phyloP scores from a whole-genome alignment of 2,113 vertebrate genomes.

The Syngnathus typhle region DNA sequence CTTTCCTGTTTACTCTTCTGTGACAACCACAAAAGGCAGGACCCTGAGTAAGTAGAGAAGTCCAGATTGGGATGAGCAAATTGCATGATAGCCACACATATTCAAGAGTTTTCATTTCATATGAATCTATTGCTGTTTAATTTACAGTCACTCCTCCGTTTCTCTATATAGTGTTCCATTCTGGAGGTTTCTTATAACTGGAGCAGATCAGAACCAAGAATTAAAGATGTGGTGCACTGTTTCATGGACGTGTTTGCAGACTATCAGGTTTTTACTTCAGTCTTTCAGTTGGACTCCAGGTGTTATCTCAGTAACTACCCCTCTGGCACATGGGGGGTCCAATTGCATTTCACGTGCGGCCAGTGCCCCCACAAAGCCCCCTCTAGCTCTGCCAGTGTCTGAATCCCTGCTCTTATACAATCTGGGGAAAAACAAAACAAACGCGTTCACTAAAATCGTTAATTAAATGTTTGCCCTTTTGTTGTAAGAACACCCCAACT shows the following conservation, averaged over 20 bases:
- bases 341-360: too few relatives aligned
- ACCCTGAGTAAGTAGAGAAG: conserved; percentile 84
- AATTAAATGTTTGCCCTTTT: background rate
- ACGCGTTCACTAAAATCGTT: too few relatives aligned
- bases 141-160: background rate
- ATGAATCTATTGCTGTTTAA: background rate
- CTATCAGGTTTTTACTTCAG: conserved; percentile 73
- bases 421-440: background rate
- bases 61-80: background rate
- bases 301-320: background rate
- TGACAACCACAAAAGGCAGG: conserved; percentile 98
- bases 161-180: conserved; percentile 81
- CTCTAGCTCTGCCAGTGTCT: too few relatives aligned
- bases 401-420: background rate
- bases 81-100: background rate
- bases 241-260: conserved; percentile 96
- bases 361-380: too few relatives aligned
- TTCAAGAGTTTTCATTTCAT: too few relatives aligned
- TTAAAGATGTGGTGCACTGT: conserved; percentile 98
- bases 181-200: conserved; percentile 96
- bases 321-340: too few relatives aligned
- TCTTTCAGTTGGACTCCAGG: background rate
- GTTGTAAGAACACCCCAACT: background rate
- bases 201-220: conserved; percentile 93
- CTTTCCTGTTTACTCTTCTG: conserved; percentile 96